Evolutionary conservation across 2,888 invertebrate species (phyloP).

Genomic region (Reticulitermes lucifugus): DNA sequence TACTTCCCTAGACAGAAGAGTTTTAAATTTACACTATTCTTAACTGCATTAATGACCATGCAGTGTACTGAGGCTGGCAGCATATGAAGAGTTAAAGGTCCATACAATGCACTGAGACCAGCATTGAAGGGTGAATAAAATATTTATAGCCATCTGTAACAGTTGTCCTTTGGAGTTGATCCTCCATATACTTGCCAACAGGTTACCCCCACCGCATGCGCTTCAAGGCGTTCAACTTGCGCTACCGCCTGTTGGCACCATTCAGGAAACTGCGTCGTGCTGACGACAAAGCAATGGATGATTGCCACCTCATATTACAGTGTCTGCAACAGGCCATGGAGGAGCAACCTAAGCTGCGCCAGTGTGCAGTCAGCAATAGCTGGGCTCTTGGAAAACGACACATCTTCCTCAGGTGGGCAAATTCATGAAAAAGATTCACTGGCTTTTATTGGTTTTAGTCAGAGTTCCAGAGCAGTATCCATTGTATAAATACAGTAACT

Average conservation of each 20-base stretch:
- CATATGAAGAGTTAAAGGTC: too few relatives aligned
- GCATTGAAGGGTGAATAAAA: too few relatives aligned
- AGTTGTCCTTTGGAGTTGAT: not conserved
- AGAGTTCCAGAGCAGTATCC: too few relatives aligned
- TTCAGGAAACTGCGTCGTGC: conserved; percentile 73
- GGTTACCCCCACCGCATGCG: conserved; percentile 95
- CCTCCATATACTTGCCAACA: conserved; percentile 54
- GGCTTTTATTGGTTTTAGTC: too few relatives aligned
- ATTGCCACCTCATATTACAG: conserved; percentile 80
- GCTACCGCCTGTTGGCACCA: conserved; percentile 88
- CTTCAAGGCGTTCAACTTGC: conserved; percentile 89
- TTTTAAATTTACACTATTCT: too few relatives aligned
- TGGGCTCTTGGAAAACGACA: conserved; percentile 95
- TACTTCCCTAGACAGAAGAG: too few relatives aligned
- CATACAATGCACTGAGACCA: too few relatives aligned
- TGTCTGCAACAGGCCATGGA: conserved; percentile 72
- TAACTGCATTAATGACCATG: too few relatives aligned
- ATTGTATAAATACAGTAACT: too few relatives aligned
- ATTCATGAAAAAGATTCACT: not conserved
- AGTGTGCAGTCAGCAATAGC: conserved; percentile 73
- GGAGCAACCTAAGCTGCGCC: conserved; percentile 65
- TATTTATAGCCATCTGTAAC: too few relatives aligned
- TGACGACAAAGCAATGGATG: conserved; percentile 80
- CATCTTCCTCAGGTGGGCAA: conserved; percentile 78
- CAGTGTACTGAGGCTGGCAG: too few relatives aligned